Evolutionary conservation across 2,113 vertebrate species (phyloP).

Genomic region (Gobius niger): DNA sequence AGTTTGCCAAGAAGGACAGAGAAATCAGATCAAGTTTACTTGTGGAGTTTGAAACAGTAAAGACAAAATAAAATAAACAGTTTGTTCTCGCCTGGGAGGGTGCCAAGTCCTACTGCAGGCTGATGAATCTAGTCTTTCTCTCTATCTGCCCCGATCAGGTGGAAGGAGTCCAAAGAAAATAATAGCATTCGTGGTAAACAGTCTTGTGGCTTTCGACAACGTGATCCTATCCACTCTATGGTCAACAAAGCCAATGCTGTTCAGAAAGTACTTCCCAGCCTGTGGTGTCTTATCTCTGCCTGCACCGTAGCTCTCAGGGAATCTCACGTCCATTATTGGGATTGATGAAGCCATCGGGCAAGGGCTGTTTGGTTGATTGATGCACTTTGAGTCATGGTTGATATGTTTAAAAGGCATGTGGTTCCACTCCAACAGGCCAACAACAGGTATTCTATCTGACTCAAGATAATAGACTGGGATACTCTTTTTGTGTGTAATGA

Average conservation of each 20-base stretch:
- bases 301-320: background rate
- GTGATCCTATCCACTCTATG: background rate
- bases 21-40: conserved; percentile 6
- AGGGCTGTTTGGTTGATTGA: background rate
- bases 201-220: background rate
- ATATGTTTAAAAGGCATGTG: background rate
- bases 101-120: background rate
- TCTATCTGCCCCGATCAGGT: conserved; percentile 5
- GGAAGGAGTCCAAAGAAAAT: conserved; percentile 4
- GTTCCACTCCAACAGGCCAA: background rate
- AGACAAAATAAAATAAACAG: background rate
- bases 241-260: background rate
- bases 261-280: background rate
- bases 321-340: background rate
- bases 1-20: background rate
- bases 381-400: background rate
- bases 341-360: background rate
- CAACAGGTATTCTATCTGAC: background rate
- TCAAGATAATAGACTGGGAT: no score
- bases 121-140: background rate
- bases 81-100: background rate
- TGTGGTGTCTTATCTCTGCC: background rate
- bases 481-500: no score
- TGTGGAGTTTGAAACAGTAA: background rate
- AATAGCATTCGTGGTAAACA: conserved; percentile 6